Conservation (phyloP, 2,113 vertebrate species). For the Axis porcinus region DNA sequence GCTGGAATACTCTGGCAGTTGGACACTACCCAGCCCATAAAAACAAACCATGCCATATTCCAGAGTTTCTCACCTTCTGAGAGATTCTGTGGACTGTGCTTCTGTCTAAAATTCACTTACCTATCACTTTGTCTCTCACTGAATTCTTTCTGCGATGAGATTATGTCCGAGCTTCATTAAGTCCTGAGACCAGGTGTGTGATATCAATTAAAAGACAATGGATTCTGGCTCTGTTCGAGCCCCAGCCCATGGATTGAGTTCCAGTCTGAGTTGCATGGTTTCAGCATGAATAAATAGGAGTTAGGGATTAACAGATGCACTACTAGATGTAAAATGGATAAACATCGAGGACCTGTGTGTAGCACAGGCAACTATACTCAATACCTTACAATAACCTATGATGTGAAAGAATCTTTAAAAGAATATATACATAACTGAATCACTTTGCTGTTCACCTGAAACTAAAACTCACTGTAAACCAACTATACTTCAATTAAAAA, state of each 20-base stretch:
- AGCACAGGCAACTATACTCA: background rate
- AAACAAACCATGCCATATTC: background rate
- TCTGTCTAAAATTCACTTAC: background rate
- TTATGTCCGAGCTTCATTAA: fast-evolving
- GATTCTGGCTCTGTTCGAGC: background rate
- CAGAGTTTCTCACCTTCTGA: background rate
- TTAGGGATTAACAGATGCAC: background rate
- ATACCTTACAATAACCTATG: background rate
- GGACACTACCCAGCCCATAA: background rate
- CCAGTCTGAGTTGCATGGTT: background rate
- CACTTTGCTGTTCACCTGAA: background rate
- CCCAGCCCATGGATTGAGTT: background rate
- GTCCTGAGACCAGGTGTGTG: background rate
- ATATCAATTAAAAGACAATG: background rate
- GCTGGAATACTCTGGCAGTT: background rate
- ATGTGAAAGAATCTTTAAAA: background rate
- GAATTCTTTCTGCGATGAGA: background rate
- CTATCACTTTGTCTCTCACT: background rate
- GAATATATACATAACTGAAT: background rate
- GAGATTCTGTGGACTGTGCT: background rate
- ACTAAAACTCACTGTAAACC: background rate
- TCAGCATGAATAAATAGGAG: background rate
- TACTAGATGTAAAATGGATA: background rate
- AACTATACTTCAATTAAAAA: background rate
- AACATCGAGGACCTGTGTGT: background rate